Base-by-base conservation (phyloP, 1,140 invertebrate genomes). In the Acromyrmex heyeri region DNA sequence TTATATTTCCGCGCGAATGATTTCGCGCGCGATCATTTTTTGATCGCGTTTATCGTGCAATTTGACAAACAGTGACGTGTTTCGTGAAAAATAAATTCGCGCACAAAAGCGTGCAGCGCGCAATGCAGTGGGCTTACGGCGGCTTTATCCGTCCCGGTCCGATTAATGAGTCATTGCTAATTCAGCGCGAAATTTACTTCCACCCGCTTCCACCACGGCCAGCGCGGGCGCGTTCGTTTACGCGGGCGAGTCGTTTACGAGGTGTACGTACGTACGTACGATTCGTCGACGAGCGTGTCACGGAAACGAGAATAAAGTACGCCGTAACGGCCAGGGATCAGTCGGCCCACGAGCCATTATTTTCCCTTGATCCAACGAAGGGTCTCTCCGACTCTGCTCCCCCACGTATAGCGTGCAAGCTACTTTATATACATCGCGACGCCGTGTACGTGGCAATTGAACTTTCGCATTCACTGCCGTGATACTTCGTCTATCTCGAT, bases 361-460 rank as follows among this genome's bases (percentile, higher is more conserved):
- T 87, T 87, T 81, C 81, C 86, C 78, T 87, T 83, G 79, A 83
- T 87, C 78, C 86, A 65, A 87, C 86, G 57, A 24, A 72, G 65
- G 85, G 65, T 38, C 44, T 38, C 77, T 21, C 77, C 69, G 53
- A 44, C 44, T 30, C 55, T 34, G 79, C 61, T 61, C 61, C 38
- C 70, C n/a, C 30, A 2, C 8, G 77, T 70, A 44, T 38, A 44
- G 38, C 27, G 69, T 48, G 79, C 69, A 55, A 75, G 69, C 55
- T 83, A 75, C 69, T 83, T 83, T 83, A 83, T 83, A 83, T 83
- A 83, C 79, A 83, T 83, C 79, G 79, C 79, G 55, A 83, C 79
- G 79, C 24, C 79, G 69, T 61, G 79, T 83, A 83, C 79, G 69
- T 83, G 69, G 79, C 79, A 83, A 83, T 83, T 83, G 79, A 83